phyloP scores from a whole-genome alignment of 2,888 invertebrate species.

The Chymomyza caudatula region DNA sequence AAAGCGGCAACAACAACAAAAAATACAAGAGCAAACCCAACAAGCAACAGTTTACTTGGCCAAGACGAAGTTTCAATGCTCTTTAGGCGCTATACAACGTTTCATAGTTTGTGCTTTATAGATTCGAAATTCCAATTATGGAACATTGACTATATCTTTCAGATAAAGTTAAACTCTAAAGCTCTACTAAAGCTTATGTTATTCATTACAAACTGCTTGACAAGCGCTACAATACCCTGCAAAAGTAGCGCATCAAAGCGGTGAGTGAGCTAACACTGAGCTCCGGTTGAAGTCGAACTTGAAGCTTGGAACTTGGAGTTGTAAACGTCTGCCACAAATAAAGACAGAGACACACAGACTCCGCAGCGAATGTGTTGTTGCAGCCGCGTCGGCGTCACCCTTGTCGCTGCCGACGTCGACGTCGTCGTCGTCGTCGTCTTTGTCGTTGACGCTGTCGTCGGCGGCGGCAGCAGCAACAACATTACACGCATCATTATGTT shows the following conservation, averaged over 20 bases:
- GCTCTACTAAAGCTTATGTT: too few relatives aligned
- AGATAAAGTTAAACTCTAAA: background rate
- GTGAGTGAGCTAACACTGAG: background rate
- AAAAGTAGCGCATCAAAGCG: background rate
- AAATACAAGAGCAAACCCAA: background rate
- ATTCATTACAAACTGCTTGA: background rate
- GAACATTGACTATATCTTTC: too few relatives aligned
- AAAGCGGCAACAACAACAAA: background rate
- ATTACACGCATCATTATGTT: constrained; percentile 75
- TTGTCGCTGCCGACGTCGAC: constrained; percentile 9
- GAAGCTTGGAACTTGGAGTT: background rate
- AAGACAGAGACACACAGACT: background rate
- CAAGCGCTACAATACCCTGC: background rate
- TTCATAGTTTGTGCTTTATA: too few relatives aligned
- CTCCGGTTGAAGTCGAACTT: background rate
- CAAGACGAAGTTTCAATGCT: background rate
- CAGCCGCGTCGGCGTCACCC: constrained; percentile 1
- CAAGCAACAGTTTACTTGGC: background rate
- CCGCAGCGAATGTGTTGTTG: background rate
- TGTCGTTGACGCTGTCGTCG: constrained; percentile 10
- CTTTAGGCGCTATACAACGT: too few relatives aligned
- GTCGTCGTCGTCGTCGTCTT: constrained; percentile 12
- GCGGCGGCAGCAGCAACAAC: constrained; percentile 41
- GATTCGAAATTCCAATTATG: too few relatives aligned
- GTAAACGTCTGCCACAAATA: background rate